phyloP scores from a whole-genome alignment of 2,113 vertebrate genomes.

The Cephalopterus ornatus region DNA sequence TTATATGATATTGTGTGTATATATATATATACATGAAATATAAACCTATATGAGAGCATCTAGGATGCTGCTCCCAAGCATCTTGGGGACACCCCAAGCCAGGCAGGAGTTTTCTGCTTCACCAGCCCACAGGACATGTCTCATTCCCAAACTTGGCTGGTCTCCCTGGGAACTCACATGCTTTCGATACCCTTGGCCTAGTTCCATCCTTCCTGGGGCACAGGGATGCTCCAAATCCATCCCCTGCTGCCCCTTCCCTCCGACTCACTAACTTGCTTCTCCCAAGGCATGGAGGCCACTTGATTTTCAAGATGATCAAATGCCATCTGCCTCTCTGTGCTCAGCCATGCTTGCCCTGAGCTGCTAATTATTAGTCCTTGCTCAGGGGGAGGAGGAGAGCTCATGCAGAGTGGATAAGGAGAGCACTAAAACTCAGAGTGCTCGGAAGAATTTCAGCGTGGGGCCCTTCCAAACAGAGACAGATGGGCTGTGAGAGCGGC shows the following conservation, averaged over 20 bases:
- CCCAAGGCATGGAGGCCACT: background rate
- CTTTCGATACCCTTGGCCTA: background rate
- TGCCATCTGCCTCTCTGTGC: background rate
- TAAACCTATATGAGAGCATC: background rate
- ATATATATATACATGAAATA: background rate
- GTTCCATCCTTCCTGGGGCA: background rate
- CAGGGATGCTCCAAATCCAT: background rate
- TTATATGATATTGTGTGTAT: too few relatives aligned
- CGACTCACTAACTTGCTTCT: background rate
- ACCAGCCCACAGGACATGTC: background rate
- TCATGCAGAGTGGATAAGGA: background rate
- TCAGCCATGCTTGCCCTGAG: background rate
- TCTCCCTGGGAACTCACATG: background rate
- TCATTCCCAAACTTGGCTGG: background rate
- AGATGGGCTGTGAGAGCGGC: slow-evolving; percentile 47
- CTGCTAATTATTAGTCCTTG: background rate
- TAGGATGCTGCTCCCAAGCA: background rate
- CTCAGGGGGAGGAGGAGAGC: background rate
- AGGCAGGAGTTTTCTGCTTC: background rate
- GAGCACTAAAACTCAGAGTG: background rate
- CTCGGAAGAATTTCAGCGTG: slow-evolving; percentile 1
- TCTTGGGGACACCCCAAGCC: rapidly evolving
- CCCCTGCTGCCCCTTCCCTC: background rate
- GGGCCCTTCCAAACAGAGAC: slow-evolving; percentile 16
- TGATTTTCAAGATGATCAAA: background rate